A percentile compares a stretch with the other conserved stretches of the same genome.
Conservation (phyloP, 2,113 vertebrate species). For the Petrocephalus microphthalmus region DNA sequence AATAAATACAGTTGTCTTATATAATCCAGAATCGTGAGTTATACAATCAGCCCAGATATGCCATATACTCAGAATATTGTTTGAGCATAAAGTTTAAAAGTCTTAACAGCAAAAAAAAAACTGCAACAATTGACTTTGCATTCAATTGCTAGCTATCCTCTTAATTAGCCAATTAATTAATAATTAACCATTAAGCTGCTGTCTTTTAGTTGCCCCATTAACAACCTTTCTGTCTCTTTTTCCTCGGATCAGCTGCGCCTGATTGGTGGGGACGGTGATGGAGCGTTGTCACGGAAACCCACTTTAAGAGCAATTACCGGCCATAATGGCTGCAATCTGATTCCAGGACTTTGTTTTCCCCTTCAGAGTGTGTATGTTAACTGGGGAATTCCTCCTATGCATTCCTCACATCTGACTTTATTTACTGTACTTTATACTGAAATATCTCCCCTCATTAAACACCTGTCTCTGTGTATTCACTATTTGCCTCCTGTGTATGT, state of each 20-base stretch:
- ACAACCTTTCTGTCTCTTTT: not conserved
- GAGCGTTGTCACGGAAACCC: not conserved
- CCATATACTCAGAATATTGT: constrained; percentile 40
- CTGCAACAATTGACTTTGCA: not conserved
- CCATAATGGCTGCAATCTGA: not conserved
- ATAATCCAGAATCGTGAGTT: constrained; percentile 47
- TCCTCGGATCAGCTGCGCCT: not conserved
- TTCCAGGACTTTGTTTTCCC: not conserved
- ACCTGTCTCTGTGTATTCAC: not conserved
- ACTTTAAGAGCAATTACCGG: not conserved
- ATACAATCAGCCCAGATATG: constrained; percentile 49
- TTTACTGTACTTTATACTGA: not conserved
- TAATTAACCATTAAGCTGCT: not conserved
- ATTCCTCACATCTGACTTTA: not conserved
- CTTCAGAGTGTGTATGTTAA: not conserved
- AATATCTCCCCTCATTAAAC: not conserved
- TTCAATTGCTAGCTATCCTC: not conserved
- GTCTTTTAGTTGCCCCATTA: not conserved
- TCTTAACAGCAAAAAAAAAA: constrained; percentile 11
- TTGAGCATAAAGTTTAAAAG: constrained; percentile 25
- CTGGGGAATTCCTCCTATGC: not conserved
- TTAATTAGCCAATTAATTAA: not conserved
- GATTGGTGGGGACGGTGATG: not conserved
- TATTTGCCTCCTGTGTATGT: not conserved
- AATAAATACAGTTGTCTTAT: constrained; percentile 47